Evolutionary conservation across 1,140 invertebrate species (phyloP), one percentile per base, ranked within the genome.

Genomic region (Phocides pigmalion): DNA sequence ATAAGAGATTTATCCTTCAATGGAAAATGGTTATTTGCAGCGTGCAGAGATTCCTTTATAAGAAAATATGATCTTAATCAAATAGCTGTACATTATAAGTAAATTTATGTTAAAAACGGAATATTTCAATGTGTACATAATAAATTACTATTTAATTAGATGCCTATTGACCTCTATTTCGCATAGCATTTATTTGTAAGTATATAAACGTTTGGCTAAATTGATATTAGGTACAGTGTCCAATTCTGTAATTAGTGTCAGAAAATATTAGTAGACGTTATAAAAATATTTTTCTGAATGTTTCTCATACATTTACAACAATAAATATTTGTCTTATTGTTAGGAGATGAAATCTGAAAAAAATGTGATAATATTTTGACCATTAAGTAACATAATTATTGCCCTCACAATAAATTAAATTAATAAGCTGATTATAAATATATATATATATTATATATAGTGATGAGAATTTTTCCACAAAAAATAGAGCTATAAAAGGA

Each of bases 1-100:
- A 92, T 95, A 16, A 92, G 94, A 74, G 91, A 93, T 64, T 75
- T 94, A 28, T 81, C 90, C 2, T 92, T 88, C 53, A 94, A 94
- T 76, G 89, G 89, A 9, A 90, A 89, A 66, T 92, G 92, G 86
- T 81, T 95, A 12, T 93, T 92, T 58, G 92, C 94, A 1, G 93
- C 86, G 1, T 93, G 92, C 67, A 81, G 94, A 64, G 94, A 95
- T 81, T 82, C 89, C 12, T 64, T 75, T 25, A 89, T 95, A 37
- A 84, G 94, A 62, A 94, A 93, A 80, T 95, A 95, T 81, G 86
- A 92, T 62, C 86, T 82, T 41, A 89, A 90, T 63, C 87, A 90
- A 79, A 67, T 91, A 47, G 74, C 68, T 74, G 83, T 89, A 42
- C 85, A 89, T 71, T 89, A 78, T 73, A 91, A 91, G 61, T 89